phyloP scores from a whole-genome alignment of 2,113 vertebrate species.

The Tragelaphus strepsiceros region DNA sequence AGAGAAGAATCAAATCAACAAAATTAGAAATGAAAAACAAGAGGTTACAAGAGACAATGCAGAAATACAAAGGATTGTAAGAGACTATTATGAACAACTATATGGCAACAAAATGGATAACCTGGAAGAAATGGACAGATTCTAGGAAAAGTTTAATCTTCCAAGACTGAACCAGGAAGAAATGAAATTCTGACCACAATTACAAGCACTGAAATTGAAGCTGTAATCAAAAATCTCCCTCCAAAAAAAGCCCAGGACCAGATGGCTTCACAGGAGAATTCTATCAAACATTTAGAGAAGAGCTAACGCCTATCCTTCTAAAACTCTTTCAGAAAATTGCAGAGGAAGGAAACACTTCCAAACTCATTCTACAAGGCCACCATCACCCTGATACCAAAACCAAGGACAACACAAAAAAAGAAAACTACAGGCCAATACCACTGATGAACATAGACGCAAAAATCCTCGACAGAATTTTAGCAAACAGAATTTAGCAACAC shows the following conservation, averaged over 20 bases:
- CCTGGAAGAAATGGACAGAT: background rate
- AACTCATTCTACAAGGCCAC: background rate
- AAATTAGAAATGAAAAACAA: background rate
- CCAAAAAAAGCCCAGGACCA: background rate
- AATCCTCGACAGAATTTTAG: background rate
- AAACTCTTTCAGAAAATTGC: background rate
- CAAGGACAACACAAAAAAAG: background rate
- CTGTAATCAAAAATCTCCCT: background rate
- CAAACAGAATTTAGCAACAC: background rate
- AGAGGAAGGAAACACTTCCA: background rate
- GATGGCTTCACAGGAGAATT: background rate
- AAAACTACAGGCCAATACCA: background rate
- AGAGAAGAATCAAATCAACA: background rate
- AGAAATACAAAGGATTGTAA: background rate
- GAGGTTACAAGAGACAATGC: background rate
- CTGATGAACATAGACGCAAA: background rate
- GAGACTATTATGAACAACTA: background rate
- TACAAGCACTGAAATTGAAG: background rate
- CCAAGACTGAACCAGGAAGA: background rate
- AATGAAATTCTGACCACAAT: background rate
- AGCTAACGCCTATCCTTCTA: background rate
- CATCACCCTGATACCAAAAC: background rate
- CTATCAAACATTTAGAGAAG: background rate
- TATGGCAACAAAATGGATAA: background rate
- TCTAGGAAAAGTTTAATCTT: background rate